Percentiles rank a stretch among this genome's conserved stretches.
Evolutionary conservation across 2,113 vertebrate species (phyloP).

Genomic region (Ifrita kowaldi): DNA sequence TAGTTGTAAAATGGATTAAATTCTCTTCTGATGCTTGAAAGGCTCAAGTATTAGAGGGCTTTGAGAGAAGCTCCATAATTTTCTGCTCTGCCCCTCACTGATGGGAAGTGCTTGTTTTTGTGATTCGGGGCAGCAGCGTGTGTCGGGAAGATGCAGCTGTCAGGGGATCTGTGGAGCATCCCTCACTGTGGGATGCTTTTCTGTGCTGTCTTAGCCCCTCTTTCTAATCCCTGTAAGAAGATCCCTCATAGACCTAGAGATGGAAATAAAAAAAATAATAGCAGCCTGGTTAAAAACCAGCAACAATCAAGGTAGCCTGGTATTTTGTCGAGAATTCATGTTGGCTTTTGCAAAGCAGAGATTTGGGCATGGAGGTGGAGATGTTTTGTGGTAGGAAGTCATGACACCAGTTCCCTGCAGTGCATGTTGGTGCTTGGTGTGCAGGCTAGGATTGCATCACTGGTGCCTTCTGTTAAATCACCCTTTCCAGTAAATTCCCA

Average conservation of each 20-base stretch:
- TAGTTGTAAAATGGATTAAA: constrained; percentile 31
- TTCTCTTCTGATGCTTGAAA: constrained; percentile 28
- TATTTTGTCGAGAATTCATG: neutral
- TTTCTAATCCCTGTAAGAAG: neutral
- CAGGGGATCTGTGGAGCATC: neutral
- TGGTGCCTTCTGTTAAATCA: neutral
- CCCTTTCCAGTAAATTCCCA: neutral
- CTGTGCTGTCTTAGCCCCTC: neutral
- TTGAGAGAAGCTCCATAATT: neutral
- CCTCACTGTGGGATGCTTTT: neutral
- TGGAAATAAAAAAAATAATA: neutral
- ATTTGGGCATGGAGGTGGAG: neutral
- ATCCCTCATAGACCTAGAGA: neutral
- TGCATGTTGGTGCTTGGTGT: neutral
- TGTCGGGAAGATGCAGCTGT: fast-evolving
- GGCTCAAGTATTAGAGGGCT: constrained; percentile 11
- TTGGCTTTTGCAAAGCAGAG: neutral
- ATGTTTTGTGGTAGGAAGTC: neutral
- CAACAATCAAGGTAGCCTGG: neutral
- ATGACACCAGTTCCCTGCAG: neutral
- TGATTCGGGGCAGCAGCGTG: neutral
- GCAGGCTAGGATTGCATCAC: neutral
- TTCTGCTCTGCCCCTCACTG: neutral
- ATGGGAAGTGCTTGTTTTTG: neutral
- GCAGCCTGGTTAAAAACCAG: neutral